These are phyloP conservation scores for Propithecus coquereli DNA, from an alignment of 2,113 vertebrate genomes.

Conservation along the genomic window DNA sequence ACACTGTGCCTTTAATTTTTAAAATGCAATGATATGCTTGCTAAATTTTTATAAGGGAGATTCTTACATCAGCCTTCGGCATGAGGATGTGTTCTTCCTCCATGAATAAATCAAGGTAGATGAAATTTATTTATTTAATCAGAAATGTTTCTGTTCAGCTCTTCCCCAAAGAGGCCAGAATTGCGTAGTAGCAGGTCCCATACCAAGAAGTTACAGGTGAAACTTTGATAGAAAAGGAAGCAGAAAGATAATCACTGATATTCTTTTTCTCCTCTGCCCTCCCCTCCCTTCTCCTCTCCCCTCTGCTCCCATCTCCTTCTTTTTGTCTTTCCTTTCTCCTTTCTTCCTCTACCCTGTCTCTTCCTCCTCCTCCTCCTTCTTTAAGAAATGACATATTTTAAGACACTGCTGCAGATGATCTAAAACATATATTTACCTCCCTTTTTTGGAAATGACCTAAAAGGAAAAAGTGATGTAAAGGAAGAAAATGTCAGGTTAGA, in stretches of 20 bases:
- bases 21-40: background rate
- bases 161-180: background rate
- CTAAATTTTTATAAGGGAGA: background rate
- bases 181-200: too few relatives aligned
- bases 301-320: too few relatives aligned
- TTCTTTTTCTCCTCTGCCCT: background rate
- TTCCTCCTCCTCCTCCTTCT: background rate
- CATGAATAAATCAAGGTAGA: background rate
- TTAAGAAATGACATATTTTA: constrained; percentile 68
- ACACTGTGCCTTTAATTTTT: background rate
- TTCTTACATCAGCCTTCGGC: background rate
- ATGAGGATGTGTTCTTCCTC: background rate
- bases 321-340: background rate
- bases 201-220: background rate
- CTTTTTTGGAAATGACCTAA: constrained; percentile 50
- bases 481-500: constrained; percentile 31
- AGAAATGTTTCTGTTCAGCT: background rate
- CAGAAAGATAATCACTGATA: background rate
- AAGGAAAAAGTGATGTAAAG: constrained; percentile 50
- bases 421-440: constrained; percentile 61
- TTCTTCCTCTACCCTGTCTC: background rate
- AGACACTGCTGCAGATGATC: constrained; percentile 58
- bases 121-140: background rate
- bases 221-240: background rate
- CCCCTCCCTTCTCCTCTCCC: background rate